Percentiles rank a stretch among this genome's conserved stretches.
These are phyloP conservation scores for Ochropleura plecta DNA, from an alignment of 2,888 invertebrate species.

Conservation along the genomic window DNA sequence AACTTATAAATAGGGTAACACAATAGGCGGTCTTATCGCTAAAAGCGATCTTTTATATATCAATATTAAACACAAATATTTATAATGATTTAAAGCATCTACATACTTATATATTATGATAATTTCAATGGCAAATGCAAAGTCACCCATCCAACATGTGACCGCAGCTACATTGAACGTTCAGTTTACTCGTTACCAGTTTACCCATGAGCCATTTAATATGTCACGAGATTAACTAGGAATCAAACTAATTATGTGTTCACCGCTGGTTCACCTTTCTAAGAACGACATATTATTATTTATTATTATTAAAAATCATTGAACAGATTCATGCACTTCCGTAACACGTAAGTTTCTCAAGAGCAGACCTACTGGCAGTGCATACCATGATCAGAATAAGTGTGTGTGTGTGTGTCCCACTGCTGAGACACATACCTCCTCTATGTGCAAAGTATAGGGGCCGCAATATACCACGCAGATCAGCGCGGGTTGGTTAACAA, in stretches of 20 bases:
- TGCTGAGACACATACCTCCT: background rate
- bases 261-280: constrained; percentile 45
- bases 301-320: constrained; percentile 21
- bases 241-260: constrained; percentile 16
- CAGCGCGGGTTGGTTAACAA: background rate
- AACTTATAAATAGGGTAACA: too few species aligned
- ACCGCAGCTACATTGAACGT: background rate
- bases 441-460: background rate
- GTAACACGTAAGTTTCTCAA: constrained; percentile 1
- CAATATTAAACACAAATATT: background rate
- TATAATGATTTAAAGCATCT: background rate
- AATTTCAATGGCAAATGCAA: constrained; percentile 11
- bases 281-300: background rate
- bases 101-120: background rate
- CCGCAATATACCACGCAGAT: background rate
- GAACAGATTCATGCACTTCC: constrained; percentile 28
- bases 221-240: constrained; percentile 44
- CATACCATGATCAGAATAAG: background rate
- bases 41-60: too few species aligned
- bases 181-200: constrained; percentile 13
- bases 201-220: constrained; percentile 40
- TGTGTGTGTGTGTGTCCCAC: background rate
- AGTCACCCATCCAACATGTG: constrained; percentile 18
- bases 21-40: too few species aligned
- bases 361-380: background rate